phyloP scores from a whole-genome alignment of 23 tunicate species.

The Diplosoma virens region DNA sequence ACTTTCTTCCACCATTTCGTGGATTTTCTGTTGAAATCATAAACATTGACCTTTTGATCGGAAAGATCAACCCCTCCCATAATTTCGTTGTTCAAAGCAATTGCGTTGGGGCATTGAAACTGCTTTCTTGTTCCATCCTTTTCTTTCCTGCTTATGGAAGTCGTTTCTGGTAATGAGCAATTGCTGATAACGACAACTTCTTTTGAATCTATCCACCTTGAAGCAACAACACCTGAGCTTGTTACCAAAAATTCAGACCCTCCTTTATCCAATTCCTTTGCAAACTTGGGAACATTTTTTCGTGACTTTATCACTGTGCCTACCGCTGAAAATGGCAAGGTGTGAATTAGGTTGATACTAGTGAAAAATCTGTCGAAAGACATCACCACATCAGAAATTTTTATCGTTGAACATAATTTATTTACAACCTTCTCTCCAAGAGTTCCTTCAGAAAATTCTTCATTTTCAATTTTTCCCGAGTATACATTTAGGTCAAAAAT shows the following conservation, averaged over 20 bases:
- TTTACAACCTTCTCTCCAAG: conserved; percentile 21
- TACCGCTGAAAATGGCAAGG: conserved; percentile 23
- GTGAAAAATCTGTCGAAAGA: conserved; percentile 20
- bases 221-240: conserved; percentile 15
- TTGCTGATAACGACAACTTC: conserved; percentile 22
- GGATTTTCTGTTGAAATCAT: conserved; percentile 17
- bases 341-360: conserved; percentile 12
- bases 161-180: conserved; percentile 3
- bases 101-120: conserved; percentile 27
- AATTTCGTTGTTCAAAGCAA: conserved; percentile 12
- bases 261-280: conserved; percentile 10
- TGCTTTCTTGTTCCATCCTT: conserved; percentile 20
- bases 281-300: conserved; percentile 15
- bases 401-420: conserved; percentile 13
- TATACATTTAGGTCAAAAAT: conserved; percentile 8
- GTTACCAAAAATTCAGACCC: conserved; percentile 12
- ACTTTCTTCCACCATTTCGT: conserved; percentile 16
- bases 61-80: conserved; percentile 17
- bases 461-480: conserved; percentile 11
- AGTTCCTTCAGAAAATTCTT: conserved; percentile 8
- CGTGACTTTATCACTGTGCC: conserved; percentile 1
- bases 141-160: conserved; percentile 22
- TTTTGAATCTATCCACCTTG: conserved; percentile 33
- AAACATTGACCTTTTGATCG: conserved; percentile 25
- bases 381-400: conserved; percentile 21